phyloP scores from a whole-genome alignment of 2,888 invertebrate genomes.

The Trichogramma dendrolimi region DNA sequence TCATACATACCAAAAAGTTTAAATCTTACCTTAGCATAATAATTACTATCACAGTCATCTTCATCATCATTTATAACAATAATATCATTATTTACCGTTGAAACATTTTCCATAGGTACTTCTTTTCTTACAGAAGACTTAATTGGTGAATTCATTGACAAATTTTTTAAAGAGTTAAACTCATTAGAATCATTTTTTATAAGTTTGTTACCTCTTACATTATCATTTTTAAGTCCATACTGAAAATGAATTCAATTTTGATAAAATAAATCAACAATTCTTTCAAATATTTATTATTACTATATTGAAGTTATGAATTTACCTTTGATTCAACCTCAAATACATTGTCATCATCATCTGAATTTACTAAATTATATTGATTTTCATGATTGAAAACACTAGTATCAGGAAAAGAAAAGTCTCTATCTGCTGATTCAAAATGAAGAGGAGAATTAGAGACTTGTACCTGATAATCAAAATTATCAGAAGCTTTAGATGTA shows the following conservation, averaged over 20 bases:
- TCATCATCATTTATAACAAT: constrained; percentile 10
- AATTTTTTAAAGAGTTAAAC: no score
- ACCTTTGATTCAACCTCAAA: not conserved
- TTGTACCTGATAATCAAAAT: not conserved
- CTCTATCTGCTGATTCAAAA: not conserved
- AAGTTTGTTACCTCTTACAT: no score
- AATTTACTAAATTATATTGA: not conserved
- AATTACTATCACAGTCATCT: constrained; percentile 5
- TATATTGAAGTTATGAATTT: not conserved
- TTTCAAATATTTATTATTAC: no score
- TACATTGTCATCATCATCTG: not conserved
- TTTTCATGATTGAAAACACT: no score
- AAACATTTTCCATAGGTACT: no score
- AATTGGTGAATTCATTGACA: no score
- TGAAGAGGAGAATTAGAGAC: not conserved
- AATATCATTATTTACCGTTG: not conserved
- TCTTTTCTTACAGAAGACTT: no score
- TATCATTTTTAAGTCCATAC: no score
- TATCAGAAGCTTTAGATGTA: not conserved
- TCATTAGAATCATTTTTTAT: no score
- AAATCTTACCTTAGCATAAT: not conserved
- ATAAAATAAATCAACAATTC: no score
- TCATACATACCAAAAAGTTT: not conserved
- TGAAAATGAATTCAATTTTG: no score
- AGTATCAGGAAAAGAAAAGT: no score